These are phyloP conservation scores for Chloropsis hardwickii DNA, from an alignment of 2,113 vertebrate species.

Conservation along the genomic window DNA sequence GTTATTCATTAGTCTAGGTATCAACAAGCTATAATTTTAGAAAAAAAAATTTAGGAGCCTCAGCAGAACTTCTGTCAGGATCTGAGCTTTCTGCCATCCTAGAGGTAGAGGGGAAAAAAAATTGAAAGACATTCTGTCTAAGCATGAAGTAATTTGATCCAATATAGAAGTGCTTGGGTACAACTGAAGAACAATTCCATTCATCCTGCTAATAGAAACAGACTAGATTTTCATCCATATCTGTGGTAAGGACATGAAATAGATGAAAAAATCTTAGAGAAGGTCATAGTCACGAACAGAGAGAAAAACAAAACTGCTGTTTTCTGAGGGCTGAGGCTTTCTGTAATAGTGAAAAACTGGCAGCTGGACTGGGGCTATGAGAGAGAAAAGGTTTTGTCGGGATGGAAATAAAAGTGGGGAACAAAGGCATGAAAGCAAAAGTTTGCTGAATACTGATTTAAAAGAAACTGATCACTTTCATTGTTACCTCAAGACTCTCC, in stretches of 20 bases:
- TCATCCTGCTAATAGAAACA: slow-evolving; percentile 55
- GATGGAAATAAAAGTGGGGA: background rate
- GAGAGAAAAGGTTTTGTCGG: background rate
- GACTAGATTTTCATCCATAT: slow-evolving; percentile 47
- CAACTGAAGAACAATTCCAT: slow-evolving; percentile 60
- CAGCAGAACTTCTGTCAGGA: background rate
- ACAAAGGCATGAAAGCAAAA: background rate
- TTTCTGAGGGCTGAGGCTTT: background rate
- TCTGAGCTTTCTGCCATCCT: background rate
- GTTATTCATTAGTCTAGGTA: background rate
- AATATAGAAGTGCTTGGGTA: slow-evolving; percentile 17
- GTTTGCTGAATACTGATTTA: background rate
- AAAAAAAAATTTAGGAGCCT: background rate
- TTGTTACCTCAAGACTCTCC: background rate
- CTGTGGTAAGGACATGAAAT: slow-evolving; percentile 16
- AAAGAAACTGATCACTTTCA: background rate
- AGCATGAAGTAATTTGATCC: slow-evolving; percentile 33
- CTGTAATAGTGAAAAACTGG: background rate
- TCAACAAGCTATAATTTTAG: background rate
- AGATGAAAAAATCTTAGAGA: slow-evolving; percentile 37
- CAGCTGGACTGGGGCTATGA: background rate
- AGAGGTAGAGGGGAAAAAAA: background rate
- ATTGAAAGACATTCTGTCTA: background rate
- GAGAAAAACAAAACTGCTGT: background rate
- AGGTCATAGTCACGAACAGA: slow-evolving; percentile 38